Conservation (phyloP, 2,888 invertebrate genomes). For the Artemia sp. region DNA sequence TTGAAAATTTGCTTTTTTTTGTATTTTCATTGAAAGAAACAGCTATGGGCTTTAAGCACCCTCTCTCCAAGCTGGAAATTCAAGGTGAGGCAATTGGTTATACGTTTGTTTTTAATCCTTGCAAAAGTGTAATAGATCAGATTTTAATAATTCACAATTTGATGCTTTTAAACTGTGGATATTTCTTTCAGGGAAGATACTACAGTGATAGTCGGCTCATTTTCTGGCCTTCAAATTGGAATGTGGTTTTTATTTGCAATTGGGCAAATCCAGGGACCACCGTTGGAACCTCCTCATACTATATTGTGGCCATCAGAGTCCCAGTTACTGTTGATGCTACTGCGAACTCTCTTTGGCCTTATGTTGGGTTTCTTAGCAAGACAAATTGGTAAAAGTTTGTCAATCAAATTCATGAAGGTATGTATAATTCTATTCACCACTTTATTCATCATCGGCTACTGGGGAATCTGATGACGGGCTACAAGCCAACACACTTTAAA, state of each 20-base stretch:
- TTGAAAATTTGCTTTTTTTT: no score
- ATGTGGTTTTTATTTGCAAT: conserved; percentile 68
- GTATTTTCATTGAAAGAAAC: no score
- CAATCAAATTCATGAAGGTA: conserved; percentile 8
- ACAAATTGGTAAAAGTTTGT: conserved; percentile 23
- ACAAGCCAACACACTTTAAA: no score
- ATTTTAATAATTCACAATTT: neutral
- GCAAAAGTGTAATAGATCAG: neutral
- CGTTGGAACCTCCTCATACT: conserved; percentile 49
- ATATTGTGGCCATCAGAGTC: conserved; percentile 60
- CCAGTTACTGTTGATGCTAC: conserved; percentile 45
- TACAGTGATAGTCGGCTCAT: conserved; percentile 64
- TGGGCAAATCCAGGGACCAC: conserved; percentile 39
- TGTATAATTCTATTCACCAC: neutral
- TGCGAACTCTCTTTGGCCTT: conserved; percentile 57
- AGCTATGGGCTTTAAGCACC: no score
- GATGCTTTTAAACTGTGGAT: neutral
- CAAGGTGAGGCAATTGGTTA: neutral
- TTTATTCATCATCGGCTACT: no score
- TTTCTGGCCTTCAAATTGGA: conserved; percentile 56
- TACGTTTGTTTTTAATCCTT: conserved; percentile 21
- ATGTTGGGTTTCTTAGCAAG: conserved; percentile 51
- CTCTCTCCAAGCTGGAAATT: no score
- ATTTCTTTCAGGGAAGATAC: conserved; percentile 59
- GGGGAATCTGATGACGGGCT: no score